These are phyloP conservation scores for Crotophaga sulcirostris DNA, from an alignment of 2,113 vertebrate genomes.

Conservation along the genomic window DNA sequence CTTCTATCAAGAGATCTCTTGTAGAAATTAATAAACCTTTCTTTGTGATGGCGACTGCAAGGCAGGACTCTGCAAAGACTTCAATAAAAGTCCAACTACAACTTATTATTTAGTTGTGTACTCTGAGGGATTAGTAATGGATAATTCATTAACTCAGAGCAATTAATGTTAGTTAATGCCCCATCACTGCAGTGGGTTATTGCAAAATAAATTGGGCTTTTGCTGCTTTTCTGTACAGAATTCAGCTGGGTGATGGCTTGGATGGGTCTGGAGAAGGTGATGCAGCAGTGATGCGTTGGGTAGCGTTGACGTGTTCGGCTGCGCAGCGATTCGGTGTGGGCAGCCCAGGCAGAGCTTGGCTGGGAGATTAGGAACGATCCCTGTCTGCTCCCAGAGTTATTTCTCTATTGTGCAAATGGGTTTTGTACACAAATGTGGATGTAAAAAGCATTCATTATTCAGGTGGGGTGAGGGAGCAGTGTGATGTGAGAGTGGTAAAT, in stretches of 20 bases:
- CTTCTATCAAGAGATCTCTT: neutral
- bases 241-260: neutral
- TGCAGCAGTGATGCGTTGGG: neutral
- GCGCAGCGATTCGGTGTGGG: neutral
- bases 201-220: constrained; percentile 63
- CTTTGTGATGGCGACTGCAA: neutral
- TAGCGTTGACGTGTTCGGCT: neutral
- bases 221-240: neutral
- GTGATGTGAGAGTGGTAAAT: constrained; percentile 1
- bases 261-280: neutral
- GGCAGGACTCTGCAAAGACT: neutral
- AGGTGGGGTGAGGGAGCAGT: constrained; percentile 29
- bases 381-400: neutral
- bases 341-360: neutral
- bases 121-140: constrained; percentile 51
- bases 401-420: constrained; percentile 32
- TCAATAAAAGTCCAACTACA: neutral
- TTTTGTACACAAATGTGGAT: constrained; percentile 34
- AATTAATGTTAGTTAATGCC: constrained; percentile 60
- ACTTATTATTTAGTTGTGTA: neutral
- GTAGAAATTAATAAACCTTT: neutral
- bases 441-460: constrained; percentile 54
- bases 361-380: neutral
- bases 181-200: constrained; percentile 18
- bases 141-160: constrained; percentile 57